A percentile compares a stretch with the other conserved stretches of the same genome.
These are phyloP conservation scores for Ibycter americanus DNA, from an alignment of 2,797 vertebrate species.

Conservation along the genomic window DNA sequence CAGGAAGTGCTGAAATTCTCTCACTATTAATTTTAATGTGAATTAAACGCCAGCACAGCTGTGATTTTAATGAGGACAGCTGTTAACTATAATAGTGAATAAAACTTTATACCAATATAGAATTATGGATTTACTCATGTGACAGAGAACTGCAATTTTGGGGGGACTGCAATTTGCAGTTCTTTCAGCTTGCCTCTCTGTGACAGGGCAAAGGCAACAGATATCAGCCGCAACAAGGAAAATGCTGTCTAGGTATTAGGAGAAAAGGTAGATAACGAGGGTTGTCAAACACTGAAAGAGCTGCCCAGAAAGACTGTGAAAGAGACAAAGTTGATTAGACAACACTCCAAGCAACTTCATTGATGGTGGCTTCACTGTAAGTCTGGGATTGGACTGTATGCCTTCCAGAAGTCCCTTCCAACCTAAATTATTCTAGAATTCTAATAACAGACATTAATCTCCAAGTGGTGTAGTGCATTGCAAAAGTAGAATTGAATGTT, in stretches of 20 bases:
- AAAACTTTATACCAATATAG: background rate
- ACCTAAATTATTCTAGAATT: background rate
- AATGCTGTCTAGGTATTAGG: background rate
- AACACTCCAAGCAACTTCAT: background rate
- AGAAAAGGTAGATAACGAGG: background rate
- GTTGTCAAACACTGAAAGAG: background rate
- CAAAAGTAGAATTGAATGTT: background rate
- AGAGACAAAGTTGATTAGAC: background rate
- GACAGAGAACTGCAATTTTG: background rate
- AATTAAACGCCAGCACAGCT: background rate
- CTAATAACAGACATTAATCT: background rate
- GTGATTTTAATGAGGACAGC: background rate
- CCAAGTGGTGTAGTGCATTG: background rate
- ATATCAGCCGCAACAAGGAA: background rate
- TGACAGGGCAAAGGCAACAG: background rate
- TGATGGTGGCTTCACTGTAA: background rate
- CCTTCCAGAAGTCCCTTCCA: background rate
- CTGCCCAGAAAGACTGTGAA: background rate
- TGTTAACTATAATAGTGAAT: background rate
- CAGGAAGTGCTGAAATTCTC: background rate
- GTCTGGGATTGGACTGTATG: rapidly evolving
- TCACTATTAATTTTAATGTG: background rate
- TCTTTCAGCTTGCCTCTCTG: background rate
- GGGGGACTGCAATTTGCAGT: background rate
- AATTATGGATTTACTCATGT: background rate